phyloP scores from a whole-genome alignment of 2,113 vertebrate species.

The Callipepla californica region DNA sequence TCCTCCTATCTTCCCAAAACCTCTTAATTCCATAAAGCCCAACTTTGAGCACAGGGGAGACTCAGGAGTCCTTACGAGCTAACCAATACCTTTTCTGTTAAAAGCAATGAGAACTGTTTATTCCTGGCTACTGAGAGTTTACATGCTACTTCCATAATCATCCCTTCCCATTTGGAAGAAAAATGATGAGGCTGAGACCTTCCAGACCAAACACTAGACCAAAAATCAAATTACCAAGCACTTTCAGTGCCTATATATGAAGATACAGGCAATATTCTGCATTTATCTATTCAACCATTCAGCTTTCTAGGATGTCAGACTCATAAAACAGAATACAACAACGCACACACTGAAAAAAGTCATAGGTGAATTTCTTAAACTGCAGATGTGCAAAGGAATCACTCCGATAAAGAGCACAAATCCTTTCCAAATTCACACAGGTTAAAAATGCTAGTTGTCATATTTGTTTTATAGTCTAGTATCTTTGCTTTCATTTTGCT shows the following conservation, averaged over 20 bases:
- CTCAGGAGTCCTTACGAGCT: background rate
- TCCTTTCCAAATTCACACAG: background rate
- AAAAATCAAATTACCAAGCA: background rate
- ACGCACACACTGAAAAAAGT: background rate
- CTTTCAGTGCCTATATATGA: background rate
- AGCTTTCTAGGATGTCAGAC: background rate
- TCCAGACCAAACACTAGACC: background rate
- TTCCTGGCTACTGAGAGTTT: background rate
- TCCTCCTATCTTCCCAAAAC: background rate
- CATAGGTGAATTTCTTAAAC: background rate
- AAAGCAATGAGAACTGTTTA: background rate
- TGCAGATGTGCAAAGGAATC: background rate
- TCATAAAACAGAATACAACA: background rate
- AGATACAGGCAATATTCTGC: background rate
- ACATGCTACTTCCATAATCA: background rate
- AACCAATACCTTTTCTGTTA: background rate
- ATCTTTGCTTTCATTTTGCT: conserved; percentile 45
- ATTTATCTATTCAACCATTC: background rate
- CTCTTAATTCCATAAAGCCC: background rate
- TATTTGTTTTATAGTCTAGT: conserved; percentile 28
- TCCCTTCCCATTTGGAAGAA: background rate
- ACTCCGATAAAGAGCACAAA: background rate
- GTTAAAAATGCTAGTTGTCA: conserved; percentile 35
- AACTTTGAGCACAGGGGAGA: background rate
- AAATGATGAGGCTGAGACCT: background rate